Conservation (phyloP, 1,140 invertebrate species). For the Drosophila paulistorum region DNA sequence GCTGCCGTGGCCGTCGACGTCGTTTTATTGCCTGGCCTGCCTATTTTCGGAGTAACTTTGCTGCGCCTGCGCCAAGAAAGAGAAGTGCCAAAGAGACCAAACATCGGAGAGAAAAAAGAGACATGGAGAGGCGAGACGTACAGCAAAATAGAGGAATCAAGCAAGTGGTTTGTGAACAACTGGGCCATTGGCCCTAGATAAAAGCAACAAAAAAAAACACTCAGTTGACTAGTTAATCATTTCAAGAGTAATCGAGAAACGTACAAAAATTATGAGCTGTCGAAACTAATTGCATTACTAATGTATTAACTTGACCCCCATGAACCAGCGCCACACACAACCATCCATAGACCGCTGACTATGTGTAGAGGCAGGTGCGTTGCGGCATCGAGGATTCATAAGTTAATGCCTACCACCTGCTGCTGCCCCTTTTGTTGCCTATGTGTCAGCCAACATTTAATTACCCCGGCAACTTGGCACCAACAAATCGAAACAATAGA, state of each 20-base stretch:
- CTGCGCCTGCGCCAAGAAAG: conserved; percentile 52
- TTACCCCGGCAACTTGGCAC: conserved; percentile 30
- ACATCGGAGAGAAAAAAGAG: not conserved
- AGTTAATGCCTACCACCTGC: conserved; percentile 42
- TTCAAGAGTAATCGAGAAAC: conserved; percentile 5
- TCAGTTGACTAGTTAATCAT: conserved; percentile 39
- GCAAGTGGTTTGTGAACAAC: conserved; percentile 67
- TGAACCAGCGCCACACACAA: no score
- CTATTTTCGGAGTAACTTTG: conserved; percentile 69
- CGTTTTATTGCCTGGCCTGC: not conserved
- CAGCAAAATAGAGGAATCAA: conserved; percentile 71
- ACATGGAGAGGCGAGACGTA: not conserved
- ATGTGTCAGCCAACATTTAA: conserved; percentile 40
- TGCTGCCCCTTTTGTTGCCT: not conserved
- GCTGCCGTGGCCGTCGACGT: conserved; percentile 16
- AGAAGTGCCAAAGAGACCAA: not conserved
- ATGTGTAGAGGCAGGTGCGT: conserved; percentile 27
- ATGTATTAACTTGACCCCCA: conserved; percentile 42
- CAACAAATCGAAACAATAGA: conserved; percentile 31
- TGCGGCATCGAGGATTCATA: conserved; percentile 33
- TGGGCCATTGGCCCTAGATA: conserved; percentile 44
- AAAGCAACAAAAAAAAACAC: conserved; percentile 36
- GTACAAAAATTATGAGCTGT: conserved; percentile 35
- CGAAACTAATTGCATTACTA: conserved; percentile 58
- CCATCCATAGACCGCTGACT: no score